Percentiles rank a stretch among this genome's conserved stretches.
phyloP scores from a whole-genome alignment of 2,113 vertebrate species.

The Piaya cayana region DNA sequence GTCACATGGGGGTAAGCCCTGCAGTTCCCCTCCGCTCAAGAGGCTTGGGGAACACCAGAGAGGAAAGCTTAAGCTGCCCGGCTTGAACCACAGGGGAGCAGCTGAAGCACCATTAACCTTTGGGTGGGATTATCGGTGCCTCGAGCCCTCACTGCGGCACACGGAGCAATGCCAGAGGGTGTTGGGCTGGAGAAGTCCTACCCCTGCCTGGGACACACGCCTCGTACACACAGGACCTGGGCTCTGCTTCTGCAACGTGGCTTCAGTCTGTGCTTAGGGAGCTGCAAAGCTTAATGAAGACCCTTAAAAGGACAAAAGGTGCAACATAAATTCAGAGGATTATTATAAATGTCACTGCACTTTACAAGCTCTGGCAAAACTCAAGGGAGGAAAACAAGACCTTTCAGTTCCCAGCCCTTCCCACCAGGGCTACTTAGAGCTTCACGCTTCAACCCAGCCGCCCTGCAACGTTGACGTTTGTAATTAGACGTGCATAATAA shows the following conservation, averaged over 20 bases:
- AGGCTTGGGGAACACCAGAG: background rate
- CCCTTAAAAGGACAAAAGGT: slow-evolving; percentile 66
- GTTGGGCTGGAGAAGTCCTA: background rate
- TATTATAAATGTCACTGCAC: slow-evolving; percentile 64
- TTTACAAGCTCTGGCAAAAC: slow-evolving; percentile 65
- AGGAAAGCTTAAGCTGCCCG: background rate
- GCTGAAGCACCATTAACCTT: background rate
- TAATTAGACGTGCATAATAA: slow-evolving; percentile 64
- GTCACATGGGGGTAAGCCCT: background rate
- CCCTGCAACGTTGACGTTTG: slow-evolving; percentile 55
- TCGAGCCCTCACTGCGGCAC: rapidly evolving
- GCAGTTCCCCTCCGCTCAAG: background rate
- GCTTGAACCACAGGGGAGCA: background rate
- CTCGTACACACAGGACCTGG: background rate
- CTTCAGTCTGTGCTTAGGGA: slow-evolving; percentile 19
- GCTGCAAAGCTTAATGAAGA: slow-evolving; percentile 61
- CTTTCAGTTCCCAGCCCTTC: slow-evolving; percentile 40
- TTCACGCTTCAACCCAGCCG: background rate
- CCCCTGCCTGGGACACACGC: background rate
- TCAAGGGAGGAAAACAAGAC: slow-evolving; percentile 55
- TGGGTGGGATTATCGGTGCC: rapidly evolving
- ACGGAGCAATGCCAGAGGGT: rapidly evolving
- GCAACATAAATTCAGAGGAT: slow-evolving; percentile 50
- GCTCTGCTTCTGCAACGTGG: background rate
- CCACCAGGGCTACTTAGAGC: slow-evolving; percentile 28